Evolutionary conservation across 2,113 vertebrate species (phyloP).

Genomic region (Macquaria australasica): DNA sequence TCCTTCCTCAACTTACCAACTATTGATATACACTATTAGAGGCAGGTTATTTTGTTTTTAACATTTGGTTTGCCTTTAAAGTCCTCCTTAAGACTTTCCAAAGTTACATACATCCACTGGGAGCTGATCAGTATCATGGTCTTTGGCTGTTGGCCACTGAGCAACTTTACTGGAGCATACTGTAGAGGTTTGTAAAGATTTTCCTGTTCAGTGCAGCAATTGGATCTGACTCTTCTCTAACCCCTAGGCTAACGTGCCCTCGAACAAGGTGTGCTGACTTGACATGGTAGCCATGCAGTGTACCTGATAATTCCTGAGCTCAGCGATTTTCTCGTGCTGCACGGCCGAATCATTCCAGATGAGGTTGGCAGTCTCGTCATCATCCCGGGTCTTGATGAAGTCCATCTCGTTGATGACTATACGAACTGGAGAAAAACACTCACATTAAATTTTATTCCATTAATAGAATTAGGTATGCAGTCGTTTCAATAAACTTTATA

Average conservation of each 20-base stretch:
- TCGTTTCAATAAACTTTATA: slow-evolving; percentile 12
- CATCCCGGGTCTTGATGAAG: slow-evolving; percentile 93
- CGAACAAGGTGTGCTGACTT: slow-evolving; percentile 26
- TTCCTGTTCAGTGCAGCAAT: slow-evolving; percentile 25
- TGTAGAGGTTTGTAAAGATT: slow-evolving; percentile 10
- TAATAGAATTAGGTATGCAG: slow-evolving; percentile 7
- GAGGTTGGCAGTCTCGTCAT: slow-evolving; percentile 97
- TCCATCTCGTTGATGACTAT: slow-evolving; percentile 92
- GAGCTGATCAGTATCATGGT: slow-evolving; percentile 3
- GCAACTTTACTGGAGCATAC: slow-evolving; percentile 28
- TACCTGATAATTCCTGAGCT: slow-evolving; percentile 98
- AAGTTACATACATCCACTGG: neutral
- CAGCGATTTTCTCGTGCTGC: slow-evolving; percentile 97
- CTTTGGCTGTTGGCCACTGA: slow-evolving; percentile 7
- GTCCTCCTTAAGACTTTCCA: neutral
- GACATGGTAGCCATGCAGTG: neutral
- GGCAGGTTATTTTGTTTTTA: slow-evolving; percentile 12
- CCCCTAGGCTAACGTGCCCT: slow-evolving; percentile 13
- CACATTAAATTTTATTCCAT: slow-evolving; percentile 17
- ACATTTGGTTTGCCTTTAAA: slow-evolving; percentile 10
- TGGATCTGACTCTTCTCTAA: slow-evolving; percentile 26
- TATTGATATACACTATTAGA: neutral
- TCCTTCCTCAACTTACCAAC: neutral
- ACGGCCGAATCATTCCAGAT: slow-evolving; percentile 98
- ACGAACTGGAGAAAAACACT: slow-evolving; percentile 86